phyloP scores from a whole-genome alignment of 1,140 invertebrate genomes.

The Drosophila nikananu region DNA sequence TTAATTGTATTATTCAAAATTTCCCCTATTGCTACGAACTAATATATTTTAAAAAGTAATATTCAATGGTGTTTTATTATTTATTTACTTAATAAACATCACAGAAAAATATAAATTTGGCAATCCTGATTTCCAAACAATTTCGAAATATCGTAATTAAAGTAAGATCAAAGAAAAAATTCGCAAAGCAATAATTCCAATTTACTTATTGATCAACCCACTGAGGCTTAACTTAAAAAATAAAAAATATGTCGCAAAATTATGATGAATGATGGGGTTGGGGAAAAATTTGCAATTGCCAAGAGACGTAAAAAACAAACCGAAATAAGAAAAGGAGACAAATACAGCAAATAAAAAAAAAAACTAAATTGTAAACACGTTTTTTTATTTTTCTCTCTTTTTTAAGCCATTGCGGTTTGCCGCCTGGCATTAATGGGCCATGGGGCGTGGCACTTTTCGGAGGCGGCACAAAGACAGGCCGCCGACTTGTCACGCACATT shows the following conservation, averaged over 20 bases:
- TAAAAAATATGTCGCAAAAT: conserved; percentile 33
- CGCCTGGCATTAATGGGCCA: conserved; percentile 46
- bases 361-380: conserved; percentile 75
- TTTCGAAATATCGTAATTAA: conserved; percentile 14
- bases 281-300: conserved; percentile 41
- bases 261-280: conserved; percentile 49
- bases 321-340: conserved; percentile 36
- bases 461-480: conserved; percentile 62
- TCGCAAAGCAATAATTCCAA: conserved; percentile 16
- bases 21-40: no score
- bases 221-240: conserved; percentile 18
- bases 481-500: conserved; percentile 77
- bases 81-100: no score
- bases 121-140: not conserved
- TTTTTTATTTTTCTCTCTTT: conserved; percentile 27
- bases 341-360: conserved; percentile 30
- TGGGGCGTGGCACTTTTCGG: conserved; percentile 52
- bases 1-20: no score
- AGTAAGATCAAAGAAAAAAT: conserved; percentile 5
- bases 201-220: conserved; percentile 36
- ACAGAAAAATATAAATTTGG: not conserved
- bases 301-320: conserved; percentile 49
- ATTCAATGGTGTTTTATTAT: no score
- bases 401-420: conserved; percentile 35
- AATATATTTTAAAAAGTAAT: no score